Evolutionary conservation across 2,888 invertebrate species (phyloP).

Genomic region (Cryptus viduatorius): DNA sequence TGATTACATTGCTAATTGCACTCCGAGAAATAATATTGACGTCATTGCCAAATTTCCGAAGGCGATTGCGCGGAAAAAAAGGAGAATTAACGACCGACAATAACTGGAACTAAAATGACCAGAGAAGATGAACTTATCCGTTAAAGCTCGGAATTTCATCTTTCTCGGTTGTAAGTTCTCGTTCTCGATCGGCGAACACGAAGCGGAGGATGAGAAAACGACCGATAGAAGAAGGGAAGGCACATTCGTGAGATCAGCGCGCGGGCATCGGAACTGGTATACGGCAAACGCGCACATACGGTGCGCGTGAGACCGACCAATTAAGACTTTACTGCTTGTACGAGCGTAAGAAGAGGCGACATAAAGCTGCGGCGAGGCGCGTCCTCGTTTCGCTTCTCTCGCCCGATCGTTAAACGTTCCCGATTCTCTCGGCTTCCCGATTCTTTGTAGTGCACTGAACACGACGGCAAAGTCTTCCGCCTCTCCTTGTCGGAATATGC

Average conservation of each 20-base stretch:
- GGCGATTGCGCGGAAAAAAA: too few species aligned
- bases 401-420: constrained; percentile 69
- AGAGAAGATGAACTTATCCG: too few species aligned
- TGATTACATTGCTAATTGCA: too few species aligned
- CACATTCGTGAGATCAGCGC: constrained; percentile 41
- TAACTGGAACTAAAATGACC: too few species aligned
- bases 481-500: too few species aligned
- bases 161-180: too few species aligned
- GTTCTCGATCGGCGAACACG: too few species aligned
- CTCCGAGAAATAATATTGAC: too few species aligned
- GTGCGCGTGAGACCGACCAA: constrained; percentile 71
- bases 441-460: constrained; percentile 44
- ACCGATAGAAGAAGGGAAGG: background rate
- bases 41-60: too few species aligned
- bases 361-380: constrained; percentile 65
- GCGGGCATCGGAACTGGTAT: constrained; percentile 33
- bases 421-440: constrained; percentile 58
- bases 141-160: too few species aligned
- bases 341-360: constrained; percentile 66
- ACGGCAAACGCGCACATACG: constrained; percentile 39
- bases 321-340: constrained; percentile 73
- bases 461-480: constrained; percentile 42
- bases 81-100: too few species aligned
- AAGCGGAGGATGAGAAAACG: background rate
- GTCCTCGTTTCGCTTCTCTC: constrained; percentile 69